Base-by-base conservation (phyloP, 2,888 invertebrate species). In the Gibbula magus region DNA sequence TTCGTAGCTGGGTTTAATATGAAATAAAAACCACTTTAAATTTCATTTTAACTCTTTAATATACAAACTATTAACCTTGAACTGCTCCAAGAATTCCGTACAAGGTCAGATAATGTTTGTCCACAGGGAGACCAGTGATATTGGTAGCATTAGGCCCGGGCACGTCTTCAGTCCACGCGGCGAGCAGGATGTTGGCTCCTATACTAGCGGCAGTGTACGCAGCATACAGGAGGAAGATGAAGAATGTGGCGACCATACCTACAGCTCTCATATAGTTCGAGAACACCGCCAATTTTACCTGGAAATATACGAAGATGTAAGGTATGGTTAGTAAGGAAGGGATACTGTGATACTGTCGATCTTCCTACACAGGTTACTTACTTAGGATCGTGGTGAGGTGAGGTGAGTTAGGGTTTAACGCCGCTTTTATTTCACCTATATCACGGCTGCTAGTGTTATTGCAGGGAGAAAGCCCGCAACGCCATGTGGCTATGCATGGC, bases 261-360 rank as follows among this genome's bases (percentile, higher is more conserved):
- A 96, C 92, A 73, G 98, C 97, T 93, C 95, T 95, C 84, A 98
- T 94, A 92, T 99, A 99, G 92, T 97, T 96, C 88, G 96, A 95
- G 94, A 98, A 99, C 0, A 99, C 98, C 83, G 94, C 94, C 95
- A 96, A 95, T 93, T 97, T 97, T 1, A 99, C 97, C 93, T 93
- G 84, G 56, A 87, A 84, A 53, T n/a, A n/a, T 54, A n/a, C n/a
- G n/a, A n/a, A n/a, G n/a, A n/a, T n/a, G n/a, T n/a, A n/a, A n/a
- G n/a, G n/a, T n/a, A n/a, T n/a, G n/a, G n/a, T n/a, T n/a, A n/a
- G n/a, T n/a, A n/a, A n/a, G n/a, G n/a, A n/a, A n/a, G n/a, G n/a
- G n/a, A n/a, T n/a, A n/a, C n/a, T n/a, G n/a, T n/a, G n/a, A n/a
- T n/a, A n/a, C n/a, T n/a, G n/a, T n/a, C n/a, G n/a, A n/a, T n/a